These are phyloP conservation scores for Dolichopus griseipennis DNA, from an alignment of 2,888 invertebrate genomes.

Conservation along the genomic window DNA sequence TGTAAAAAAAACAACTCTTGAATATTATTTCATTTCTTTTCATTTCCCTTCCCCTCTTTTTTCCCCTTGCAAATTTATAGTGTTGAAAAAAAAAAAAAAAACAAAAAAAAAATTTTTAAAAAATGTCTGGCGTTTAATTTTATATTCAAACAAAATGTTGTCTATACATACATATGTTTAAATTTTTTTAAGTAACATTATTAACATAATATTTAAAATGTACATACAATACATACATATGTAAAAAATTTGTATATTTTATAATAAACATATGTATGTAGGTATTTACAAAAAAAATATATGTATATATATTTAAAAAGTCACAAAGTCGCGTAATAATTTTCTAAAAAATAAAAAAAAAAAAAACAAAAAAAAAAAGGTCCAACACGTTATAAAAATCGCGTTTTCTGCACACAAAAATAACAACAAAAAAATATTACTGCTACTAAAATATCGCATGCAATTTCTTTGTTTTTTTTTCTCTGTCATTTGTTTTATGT, in stretches of 20 bases:
- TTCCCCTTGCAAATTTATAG: too few relatives aligned
- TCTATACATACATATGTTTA: background rate
- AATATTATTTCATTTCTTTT: too few relatives aligned
- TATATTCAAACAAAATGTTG: conserved; percentile 5
- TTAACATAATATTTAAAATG: background rate
- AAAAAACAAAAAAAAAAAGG: background rate
- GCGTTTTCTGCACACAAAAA: background rate
- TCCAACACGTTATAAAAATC: conserved; percentile 1
- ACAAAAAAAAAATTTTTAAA: background rate
- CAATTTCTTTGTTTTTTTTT: background rate
- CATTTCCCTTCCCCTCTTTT: too few relatives aligned
- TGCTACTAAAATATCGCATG: background rate
- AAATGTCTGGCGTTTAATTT: conserved; percentile 1
- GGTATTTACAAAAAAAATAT: too few relatives aligned
- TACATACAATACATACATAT: too few relatives aligned
- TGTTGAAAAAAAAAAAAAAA: background rate
- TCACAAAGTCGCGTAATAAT: too few relatives aligned
- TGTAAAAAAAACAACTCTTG: background rate
- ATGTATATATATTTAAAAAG: too few relatives aligned
- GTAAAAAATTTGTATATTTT: background rate
- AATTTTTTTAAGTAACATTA: background rate
- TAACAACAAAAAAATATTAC: background rate
- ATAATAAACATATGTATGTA: too few relatives aligned
- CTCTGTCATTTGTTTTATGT: too few relatives aligned
- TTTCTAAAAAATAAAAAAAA: background rate